phyloP scores from a whole-genome alignment of 1,140 invertebrate species.

The Zaprionus kolodkinae region DNA sequence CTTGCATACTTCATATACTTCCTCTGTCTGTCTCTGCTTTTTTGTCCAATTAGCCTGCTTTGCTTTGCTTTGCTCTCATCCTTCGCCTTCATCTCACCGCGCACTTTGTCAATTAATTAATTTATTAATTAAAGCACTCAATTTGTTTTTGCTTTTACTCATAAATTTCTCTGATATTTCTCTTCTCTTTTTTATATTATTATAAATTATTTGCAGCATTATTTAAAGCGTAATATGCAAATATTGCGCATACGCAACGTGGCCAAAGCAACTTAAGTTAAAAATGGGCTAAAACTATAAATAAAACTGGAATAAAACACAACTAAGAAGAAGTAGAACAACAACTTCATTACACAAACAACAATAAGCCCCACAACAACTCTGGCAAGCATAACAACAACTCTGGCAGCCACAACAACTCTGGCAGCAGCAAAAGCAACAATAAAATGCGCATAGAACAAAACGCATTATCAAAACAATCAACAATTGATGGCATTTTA shows the following conservation, averaged over 20 bases:
- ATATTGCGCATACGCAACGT: neutral
- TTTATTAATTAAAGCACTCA: slow-evolving; percentile 45
- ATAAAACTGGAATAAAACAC: neutral
- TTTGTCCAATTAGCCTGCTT: neutral
- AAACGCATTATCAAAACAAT: slow-evolving; percentile 76
- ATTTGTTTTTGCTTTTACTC: neutral
- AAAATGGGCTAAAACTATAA: neutral
- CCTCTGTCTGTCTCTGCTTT: slow-evolving; percentile 5
- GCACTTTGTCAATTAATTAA: slow-evolving; percentile 48
- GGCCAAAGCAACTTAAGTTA: neutral
- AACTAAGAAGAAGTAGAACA: neutral
- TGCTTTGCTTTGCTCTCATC: neutral
- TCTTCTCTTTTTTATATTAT: neutral
- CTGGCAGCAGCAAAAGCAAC: slow-evolving; percentile 31
- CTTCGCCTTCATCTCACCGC: neutral
- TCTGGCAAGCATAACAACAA: neutral
- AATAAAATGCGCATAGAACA: slow-evolving; percentile 27
- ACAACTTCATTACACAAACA: neutral
- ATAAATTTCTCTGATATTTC: neutral
- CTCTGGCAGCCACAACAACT: neutral
- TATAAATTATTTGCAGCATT: neutral
- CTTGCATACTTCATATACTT: too few relatives aligned
- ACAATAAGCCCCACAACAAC: neutral
- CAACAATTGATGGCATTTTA: slow-evolving; percentile 80
- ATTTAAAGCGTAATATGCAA: neutral